Evolutionary conservation across 2,888 invertebrate genomes (phyloP).

Genomic region (Mycogona germanica): DNA sequence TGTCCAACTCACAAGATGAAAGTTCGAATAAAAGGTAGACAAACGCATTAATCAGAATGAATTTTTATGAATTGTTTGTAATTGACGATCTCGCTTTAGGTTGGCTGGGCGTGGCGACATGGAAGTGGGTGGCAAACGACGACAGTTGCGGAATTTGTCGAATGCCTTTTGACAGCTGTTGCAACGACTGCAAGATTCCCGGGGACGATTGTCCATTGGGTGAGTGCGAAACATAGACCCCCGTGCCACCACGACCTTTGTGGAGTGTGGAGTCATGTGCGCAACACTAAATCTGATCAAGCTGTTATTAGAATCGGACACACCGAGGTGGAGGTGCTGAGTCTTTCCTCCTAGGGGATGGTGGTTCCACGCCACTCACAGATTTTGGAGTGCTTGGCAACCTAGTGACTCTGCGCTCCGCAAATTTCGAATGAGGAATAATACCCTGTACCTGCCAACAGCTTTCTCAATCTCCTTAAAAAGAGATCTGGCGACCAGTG

Average conservation of each 20-base stretch:
- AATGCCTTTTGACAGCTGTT: constrained; percentile 97
- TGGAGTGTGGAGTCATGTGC: neutral
- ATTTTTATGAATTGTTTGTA: neutral
- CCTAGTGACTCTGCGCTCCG: no score
- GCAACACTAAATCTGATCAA: neutral
- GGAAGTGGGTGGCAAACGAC: constrained; percentile 99
- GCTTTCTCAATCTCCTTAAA: no score
- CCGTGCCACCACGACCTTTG: neutral
- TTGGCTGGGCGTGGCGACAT: constrained; percentile 93
- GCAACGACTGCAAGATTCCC: constrained; percentile 92
- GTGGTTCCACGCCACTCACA: no score
- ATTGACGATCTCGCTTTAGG: constrained; percentile 37
- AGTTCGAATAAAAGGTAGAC: neutral
- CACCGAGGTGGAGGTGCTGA: no score
- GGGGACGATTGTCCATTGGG: constrained; percentile 94
- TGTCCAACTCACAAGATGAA: neutral
- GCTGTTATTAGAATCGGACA: no score
- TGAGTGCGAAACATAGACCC: constrained; percentile 26
- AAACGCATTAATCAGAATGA: neutral
- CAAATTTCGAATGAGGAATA: no score
- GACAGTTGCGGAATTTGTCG: constrained; percentile 99
- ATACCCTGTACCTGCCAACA: no score
- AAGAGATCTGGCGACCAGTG: no score
- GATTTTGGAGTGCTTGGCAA: no score
- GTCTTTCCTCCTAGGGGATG: no score